These are phyloP conservation scores for Mastomys coucha DNA, from an alignment of 2,113 vertebrate species.

Conservation along the genomic window DNA sequence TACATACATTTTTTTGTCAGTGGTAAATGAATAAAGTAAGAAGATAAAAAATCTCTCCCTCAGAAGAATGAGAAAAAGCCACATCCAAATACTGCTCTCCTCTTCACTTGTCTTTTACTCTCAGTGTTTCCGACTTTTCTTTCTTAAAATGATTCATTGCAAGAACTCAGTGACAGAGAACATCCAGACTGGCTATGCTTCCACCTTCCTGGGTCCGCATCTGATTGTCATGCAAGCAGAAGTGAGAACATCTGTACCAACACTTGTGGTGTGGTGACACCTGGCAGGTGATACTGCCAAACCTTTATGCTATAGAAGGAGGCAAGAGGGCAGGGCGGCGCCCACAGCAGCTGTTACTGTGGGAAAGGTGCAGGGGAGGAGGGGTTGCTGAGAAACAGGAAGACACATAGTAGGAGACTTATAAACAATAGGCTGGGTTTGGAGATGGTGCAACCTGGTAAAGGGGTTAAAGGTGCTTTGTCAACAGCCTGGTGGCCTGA, in stretches of 20 bases:
- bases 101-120: neutral
- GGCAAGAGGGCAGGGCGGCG: neutral
- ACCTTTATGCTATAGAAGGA: neutral
- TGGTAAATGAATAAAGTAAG: neutral
- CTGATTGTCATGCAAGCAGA: neutral
- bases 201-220: rapidly evolving
- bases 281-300: neutral
- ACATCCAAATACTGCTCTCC: neutral
- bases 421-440: neutral
- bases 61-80: neutral
- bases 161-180: neutral
- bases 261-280: neutral
- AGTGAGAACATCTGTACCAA: neutral
- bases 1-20: neutral
- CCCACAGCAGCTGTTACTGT: neutral
- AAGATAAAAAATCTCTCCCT: neutral
- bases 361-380: neutral
- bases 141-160: neutral
- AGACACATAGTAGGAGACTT: neutral
- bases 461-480: neutral
- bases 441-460: neutral
- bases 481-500: neutral
- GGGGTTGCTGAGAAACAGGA: neutral
- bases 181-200: neutral
- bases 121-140: neutral